Percentiles rank a stretch among this genome's conserved stretches.
Evolutionary conservation across 2,888 invertebrate genomes (phyloP).

Genomic region (Tortrix viridana): DNA sequence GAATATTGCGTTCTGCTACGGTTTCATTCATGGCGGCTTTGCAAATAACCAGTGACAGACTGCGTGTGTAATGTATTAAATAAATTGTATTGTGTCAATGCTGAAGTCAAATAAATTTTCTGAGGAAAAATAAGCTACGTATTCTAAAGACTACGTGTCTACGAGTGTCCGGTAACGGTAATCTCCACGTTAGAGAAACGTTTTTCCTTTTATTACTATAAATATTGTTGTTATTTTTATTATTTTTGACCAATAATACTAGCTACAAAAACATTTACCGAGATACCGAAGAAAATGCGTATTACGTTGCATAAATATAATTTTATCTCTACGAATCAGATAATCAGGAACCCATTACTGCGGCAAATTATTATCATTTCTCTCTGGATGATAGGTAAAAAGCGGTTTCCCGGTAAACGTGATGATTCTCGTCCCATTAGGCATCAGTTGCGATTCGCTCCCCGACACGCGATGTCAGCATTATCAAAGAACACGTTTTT

Average conservation of each 20-base stretch:
- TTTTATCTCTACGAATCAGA: conserved; percentile 46
- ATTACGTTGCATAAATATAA: conserved; percentile 10
- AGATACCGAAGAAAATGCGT: not conserved
- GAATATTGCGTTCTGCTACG: conserved; percentile 59
- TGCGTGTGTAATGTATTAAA: not conserved
- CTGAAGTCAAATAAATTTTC: too few relatives aligned
- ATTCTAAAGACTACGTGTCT: too few relatives aligned
- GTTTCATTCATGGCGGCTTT: conserved; percentile 38
- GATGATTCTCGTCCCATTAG: conserved; percentile 79
- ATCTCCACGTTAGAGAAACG: too few relatives aligned
- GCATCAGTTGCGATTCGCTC: conserved; percentile 77
- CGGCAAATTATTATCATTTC: conserved; percentile 63
- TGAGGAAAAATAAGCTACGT: too few relatives aligned
- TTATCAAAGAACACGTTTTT: conserved; percentile 62
- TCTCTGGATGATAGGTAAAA: conserved; percentile 72
- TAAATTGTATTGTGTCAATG: not conserved
- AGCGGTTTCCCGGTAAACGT: conserved; percentile 71
- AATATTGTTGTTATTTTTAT: too few relatives aligned
- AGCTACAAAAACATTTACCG: not conserved
- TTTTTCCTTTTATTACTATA: too few relatives aligned
- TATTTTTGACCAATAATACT: not conserved
- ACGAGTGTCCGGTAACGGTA: too few relatives aligned
- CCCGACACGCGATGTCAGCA: conserved; percentile 78
- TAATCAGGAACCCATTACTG: conserved; percentile 70
- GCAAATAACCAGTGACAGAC: conserved; percentile 27